phyloP scores from a whole-genome alignment of 2,888 invertebrate genomes.

The Trichopria drosophilae region DNA sequence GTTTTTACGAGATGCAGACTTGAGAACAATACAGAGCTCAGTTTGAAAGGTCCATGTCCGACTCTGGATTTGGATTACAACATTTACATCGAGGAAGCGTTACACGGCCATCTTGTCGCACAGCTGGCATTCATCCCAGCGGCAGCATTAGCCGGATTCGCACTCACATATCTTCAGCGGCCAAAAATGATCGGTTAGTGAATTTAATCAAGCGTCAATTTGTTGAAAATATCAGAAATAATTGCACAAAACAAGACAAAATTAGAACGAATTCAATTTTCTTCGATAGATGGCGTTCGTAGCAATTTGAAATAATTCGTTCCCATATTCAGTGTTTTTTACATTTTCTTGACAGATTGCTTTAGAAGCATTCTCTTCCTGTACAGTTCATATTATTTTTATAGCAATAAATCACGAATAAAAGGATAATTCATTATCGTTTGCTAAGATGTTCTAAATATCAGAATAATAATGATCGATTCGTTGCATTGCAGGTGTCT shows the following conservation, averaged over 20 bases:
- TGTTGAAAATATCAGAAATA: neutral
- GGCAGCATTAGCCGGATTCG: constrained; percentile 55
- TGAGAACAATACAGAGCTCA: constrained; percentile 62
- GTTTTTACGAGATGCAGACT: constrained; percentile 67
- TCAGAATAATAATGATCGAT: too few relatives aligned
- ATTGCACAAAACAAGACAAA: neutral
- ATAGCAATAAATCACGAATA: too few relatives aligned
- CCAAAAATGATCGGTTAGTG: constrained; percentile 57
- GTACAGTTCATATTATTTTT: too few relatives aligned
- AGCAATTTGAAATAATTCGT: too few relatives aligned
- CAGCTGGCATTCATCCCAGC: constrained; percentile 59
- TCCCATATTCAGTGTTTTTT: neutral
- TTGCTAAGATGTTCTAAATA: too few relatives aligned
- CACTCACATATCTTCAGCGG: constrained; percentile 57
- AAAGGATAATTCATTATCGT: too few relatives aligned
- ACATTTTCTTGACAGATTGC: neutral
- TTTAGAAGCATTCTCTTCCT: neutral
- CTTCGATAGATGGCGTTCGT: neutral
- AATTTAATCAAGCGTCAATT: neutral
- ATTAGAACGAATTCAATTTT: neutral
- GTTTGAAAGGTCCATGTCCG: constrained; percentile 58
- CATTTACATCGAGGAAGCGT: constrained; percentile 62
- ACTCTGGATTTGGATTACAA: constrained; percentile 64
- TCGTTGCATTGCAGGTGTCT: constrained; percentile 55
- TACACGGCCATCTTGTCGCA: constrained; percentile 59